Percentiles rank a stretch among this genome's conserved stretches.
These are phyloP conservation scores for Crotalus horridus DNA, from an alignment of 2,113 vertebrate genomes.

Conservation along the genomic window DNA sequence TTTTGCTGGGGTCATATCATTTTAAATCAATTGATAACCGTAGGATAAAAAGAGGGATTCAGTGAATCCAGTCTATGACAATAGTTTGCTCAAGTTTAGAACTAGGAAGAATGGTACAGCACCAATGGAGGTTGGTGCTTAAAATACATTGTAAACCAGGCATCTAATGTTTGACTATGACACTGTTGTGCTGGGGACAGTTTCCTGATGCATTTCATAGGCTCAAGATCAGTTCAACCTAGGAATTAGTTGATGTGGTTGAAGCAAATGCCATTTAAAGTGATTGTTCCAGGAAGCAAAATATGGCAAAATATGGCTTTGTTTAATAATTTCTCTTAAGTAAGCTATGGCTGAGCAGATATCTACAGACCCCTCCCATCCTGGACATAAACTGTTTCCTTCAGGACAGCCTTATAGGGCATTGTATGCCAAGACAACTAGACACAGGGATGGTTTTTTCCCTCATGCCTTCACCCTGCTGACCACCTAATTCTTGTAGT, in stretches of 20 bases:
- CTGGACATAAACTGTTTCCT: no score
- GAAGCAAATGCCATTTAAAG: neutral
- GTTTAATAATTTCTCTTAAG: no score
- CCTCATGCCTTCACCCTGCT: no score
- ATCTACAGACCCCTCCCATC: no score
- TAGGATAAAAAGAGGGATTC: neutral
- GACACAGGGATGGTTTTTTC: no score
- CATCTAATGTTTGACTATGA: neutral
- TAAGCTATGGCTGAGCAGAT: no score
- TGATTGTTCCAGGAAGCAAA: neutral
- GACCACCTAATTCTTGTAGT: no score
- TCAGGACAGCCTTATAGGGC: no score
- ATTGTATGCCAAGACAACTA: no score
- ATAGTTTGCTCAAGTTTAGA: neutral
- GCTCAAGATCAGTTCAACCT: neutral
- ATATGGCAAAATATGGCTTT: neutral
- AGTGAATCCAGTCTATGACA: neutral
- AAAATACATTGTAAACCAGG: neutral
- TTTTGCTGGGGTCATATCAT: neutral
- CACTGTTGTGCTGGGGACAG: neutral
- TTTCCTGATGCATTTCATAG: neutral
- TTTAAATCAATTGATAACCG: neutral
- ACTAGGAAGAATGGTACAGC: neutral
- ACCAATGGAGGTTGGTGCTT: neutral
- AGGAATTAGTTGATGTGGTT: neutral